These are phyloP conservation scores for Plagiodera versicolora DNA, from an alignment of 2,888 invertebrate genomes.

Conservation along the genomic window DNA sequence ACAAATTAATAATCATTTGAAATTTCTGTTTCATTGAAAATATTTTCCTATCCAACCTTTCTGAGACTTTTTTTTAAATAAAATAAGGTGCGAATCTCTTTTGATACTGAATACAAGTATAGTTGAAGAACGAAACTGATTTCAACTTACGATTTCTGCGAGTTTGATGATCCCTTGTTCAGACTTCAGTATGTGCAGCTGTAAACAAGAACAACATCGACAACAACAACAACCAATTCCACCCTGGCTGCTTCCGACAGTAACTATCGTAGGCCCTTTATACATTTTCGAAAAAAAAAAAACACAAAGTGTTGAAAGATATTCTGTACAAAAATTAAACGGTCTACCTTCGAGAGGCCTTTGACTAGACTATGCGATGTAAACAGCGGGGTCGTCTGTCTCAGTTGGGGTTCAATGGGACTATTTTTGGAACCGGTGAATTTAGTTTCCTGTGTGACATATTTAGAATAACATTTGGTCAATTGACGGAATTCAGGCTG, in stretches of 20 bases:
- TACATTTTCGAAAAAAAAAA: slow-evolving; percentile 16
- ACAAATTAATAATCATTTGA: too few species aligned
- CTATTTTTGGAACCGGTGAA: slow-evolving; percentile 30
- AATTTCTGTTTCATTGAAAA: too few species aligned
- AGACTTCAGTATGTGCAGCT: slow-evolving; percentile 73
- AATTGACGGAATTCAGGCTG: slow-evolving; percentile 3
- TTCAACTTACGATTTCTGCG: slow-evolving; percentile 74
- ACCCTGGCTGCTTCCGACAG: slow-evolving; percentile 23
- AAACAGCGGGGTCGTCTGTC: slow-evolving; percentile 20
- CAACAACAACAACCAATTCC: slow-evolving; percentile 72
- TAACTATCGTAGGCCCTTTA: slow-evolving; percentile 34
- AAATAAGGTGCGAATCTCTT: too few species aligned
- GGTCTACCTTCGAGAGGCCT: slow-evolving; percentile 6
- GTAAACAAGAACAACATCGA: slow-evolving; percentile 76
- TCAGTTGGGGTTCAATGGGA: slow-evolving; percentile 21
- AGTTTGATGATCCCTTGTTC: slow-evolving; percentile 75
- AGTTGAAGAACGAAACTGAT: neutral
- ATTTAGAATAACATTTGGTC: neutral
- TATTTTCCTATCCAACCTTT: too few species aligned
- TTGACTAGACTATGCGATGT: slow-evolving; percentile 4
- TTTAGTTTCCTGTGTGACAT: slow-evolving; percentile 16
- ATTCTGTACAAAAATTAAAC: neutral
- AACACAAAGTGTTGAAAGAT: neutral
- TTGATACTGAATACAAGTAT: too few species aligned
- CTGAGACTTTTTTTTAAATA: too few species aligned